phyloP scores from a whole-genome alignment of 2,797 vertebrate genomes.

The Coendou prehensilis region DNA sequence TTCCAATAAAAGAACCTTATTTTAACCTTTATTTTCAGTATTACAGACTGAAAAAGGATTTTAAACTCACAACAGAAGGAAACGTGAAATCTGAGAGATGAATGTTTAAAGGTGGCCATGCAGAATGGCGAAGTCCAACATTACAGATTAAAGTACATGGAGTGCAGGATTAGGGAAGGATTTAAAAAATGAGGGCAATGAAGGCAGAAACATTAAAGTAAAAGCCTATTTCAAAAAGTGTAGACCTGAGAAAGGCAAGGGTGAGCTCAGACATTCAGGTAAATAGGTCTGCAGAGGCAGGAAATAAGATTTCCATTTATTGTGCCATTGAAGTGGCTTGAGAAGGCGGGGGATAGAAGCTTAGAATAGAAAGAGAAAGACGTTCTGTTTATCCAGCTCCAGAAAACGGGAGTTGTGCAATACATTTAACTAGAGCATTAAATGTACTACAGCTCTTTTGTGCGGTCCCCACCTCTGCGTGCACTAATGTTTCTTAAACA shows the following conservation, averaged over 20 bases:
- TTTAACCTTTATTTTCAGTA: background rate
- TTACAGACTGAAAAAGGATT: conserved; percentile 65
- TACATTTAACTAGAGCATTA: conserved; percentile 75
- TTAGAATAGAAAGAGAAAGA: conserved; percentile 76
- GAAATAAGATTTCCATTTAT: conserved; percentile 80
- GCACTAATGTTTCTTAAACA: conserved; percentile 66
- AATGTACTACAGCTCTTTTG: conserved; percentile 67
- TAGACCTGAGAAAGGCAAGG: conserved; percentile 48
- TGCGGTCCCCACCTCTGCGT: background rate
- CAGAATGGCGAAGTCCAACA: conserved; percentile 31
- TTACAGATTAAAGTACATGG: conserved; percentile 62
- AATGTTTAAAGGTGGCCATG: conserved; percentile 47
- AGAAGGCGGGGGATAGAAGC: background rate
- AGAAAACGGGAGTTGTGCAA: conserved; percentile 26
- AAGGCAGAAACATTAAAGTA: conserved; percentile 72
- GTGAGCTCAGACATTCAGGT: conserved; percentile 73
- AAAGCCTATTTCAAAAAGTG: conserved; percentile 65
- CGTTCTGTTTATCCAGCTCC: conserved; percentile 76
- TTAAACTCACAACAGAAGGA: conserved; percentile 72
- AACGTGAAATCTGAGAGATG: conserved; percentile 54
- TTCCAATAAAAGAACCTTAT: conserved; percentile 66
- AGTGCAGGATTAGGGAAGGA: conserved; percentile 68
- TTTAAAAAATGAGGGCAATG: conserved; percentile 44
- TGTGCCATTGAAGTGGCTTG: conserved; percentile 57
- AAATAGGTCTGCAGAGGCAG: conserved; percentile 77